These are phyloP conservation scores for Orycteropus afer DNA, from an alignment of 2,113 vertebrate species.

Conservation along the genomic window DNA sequence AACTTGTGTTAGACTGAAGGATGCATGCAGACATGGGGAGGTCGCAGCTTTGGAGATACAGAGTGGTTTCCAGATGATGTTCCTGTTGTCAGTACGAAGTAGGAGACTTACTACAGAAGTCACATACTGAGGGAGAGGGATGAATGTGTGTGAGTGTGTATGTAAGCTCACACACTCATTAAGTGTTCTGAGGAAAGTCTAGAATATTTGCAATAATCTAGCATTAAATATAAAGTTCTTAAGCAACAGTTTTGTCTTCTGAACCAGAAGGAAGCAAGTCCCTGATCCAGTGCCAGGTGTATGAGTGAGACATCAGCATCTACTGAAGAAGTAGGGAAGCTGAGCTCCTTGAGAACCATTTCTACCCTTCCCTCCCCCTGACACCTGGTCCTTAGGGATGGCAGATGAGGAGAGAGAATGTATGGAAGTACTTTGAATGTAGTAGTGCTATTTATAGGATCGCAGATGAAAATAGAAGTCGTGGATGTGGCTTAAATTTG, in stretches of 20 bases:
- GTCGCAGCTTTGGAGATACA: not conserved
- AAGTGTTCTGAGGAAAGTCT: not conserved
- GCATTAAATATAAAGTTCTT: not conserved
- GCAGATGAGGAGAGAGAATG: not conserved
- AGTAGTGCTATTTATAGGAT: conserved; percentile 17
- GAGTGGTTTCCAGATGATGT: not conserved
- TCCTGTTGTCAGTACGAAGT: not conserved
- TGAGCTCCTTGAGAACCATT: not conserved
- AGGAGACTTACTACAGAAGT: not conserved
- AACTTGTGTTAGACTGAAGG: not conserved
- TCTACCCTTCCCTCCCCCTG: no score
- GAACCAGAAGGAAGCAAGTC: not conserved
- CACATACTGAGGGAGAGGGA: not conserved
- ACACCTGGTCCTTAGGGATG: not conserved
- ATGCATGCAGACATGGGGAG: not conserved
- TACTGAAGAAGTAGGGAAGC: not conserved
- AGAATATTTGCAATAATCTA: not conserved
- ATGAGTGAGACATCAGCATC: not conserved
- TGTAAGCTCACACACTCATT: not conserved
- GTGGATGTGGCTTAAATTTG: not conserved
- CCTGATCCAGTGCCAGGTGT: not conserved
- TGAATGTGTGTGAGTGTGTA: not conserved
- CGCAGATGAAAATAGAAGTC: conserved; percentile 28
- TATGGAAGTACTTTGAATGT: conserved; percentile 7
- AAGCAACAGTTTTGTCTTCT: not conserved